Evolutionary conservation across 2,797 vertebrate species (phyloP).

Genomic region (Telmatherina bonti): DNA sequence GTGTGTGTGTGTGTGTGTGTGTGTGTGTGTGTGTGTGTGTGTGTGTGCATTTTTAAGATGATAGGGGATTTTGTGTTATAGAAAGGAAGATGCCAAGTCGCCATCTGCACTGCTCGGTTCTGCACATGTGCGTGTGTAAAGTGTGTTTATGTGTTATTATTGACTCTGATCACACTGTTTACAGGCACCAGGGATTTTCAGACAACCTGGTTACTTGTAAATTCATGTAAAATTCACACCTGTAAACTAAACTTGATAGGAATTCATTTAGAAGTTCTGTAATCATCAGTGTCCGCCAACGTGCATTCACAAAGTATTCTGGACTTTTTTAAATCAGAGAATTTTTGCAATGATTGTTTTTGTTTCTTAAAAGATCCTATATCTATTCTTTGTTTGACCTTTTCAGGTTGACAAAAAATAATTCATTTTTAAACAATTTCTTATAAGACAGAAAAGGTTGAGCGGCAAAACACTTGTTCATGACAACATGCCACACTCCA

Average conservation of each 20-base stretch:
- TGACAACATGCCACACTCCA: no score
- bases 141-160: conserved; percentile 39
- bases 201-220: conserved; percentile 40
- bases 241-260: conserved; percentile 36
- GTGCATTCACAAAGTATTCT: background rate
- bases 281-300: background rate
- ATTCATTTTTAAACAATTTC: no score
- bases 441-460: no score
- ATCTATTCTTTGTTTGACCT: no score
- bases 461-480: no score
- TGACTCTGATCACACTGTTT: conserved; percentile 52
- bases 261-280: conserved; percentile 19
- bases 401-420: no score
- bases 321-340: background rate
- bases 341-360: background rate
- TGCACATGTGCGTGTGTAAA: conserved; percentile 4
- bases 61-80: conserved; percentile 37
- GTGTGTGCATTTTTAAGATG: conserved; percentile 55
- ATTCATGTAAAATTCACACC: conserved; percentile 36
- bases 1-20: no score
- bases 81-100: conserved; percentile 47
- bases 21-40: no score
- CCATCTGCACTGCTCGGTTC: conserved; percentile 44
- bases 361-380: background rate
- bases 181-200: conserved; percentile 22